phyloP scores from a whole-genome alignment of 2,797 vertebrate species.

The Tenualosa ilisha region DNA sequence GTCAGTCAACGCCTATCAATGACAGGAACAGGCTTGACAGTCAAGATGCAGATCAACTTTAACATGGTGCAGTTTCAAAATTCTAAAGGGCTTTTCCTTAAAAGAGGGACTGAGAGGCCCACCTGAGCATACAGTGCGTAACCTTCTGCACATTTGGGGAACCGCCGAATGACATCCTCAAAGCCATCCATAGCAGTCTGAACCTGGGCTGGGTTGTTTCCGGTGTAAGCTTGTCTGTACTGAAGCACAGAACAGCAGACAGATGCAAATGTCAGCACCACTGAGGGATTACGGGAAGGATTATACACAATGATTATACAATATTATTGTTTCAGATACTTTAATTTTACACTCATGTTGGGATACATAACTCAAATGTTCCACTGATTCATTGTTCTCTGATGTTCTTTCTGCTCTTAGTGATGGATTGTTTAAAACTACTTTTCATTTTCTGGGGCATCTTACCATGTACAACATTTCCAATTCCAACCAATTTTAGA shows the following conservation, averaged over 20 bases:
- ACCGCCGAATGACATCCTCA: conserved; percentile 93
- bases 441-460: not conserved
- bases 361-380: not conserved
- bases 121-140: conserved; percentile 98
- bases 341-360: not conserved
- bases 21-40: not conserved
- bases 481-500: not conserved
- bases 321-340: not conserved
- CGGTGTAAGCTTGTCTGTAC: conserved; percentile 99
- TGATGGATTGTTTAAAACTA: not conserved
- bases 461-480: not conserved
- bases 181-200: conserved; percentile 96
- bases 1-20: conserved; percentile 93
- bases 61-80: not conserved
- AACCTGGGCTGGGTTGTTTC: conserved; percentile 90
- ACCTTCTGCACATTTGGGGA: conserved; percentile 95
- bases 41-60: not conserved
- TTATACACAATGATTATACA: too few relatives aligned
- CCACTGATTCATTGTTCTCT: not conserved
- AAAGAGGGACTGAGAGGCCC: conserved; percentile 33
- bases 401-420: not conserved
- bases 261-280: not conserved
- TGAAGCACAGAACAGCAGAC: conserved; percentile 55
- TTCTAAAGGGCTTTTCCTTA: not conserved
- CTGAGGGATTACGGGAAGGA: not conserved